A percentile compares a stretch with the other conserved stretches of the same genome.
Conservation (phyloP, 2,113 vertebrate species). For the Xiphophorus maculatus region DNA sequence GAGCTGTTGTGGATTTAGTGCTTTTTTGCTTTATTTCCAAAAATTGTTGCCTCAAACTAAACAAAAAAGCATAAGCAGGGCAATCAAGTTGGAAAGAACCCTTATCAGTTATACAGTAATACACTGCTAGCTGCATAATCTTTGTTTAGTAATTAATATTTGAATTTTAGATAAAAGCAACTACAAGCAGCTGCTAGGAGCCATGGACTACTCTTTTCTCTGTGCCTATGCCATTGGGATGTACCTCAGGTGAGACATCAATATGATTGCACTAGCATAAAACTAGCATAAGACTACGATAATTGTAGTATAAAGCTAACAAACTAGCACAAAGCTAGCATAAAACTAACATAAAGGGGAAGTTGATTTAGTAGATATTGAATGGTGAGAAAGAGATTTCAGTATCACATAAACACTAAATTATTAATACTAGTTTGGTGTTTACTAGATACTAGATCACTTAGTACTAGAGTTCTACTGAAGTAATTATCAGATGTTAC, state of each 20-base stretch:
- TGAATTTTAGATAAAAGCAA: constrained; percentile 84
- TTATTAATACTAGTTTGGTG: no score
- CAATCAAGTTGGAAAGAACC: not conserved
- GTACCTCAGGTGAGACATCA: constrained; percentile 91
- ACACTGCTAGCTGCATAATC: not conserved
- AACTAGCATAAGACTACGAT: no score
- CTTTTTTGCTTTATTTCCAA: not conserved
- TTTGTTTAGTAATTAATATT: not conserved
- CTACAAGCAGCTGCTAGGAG: constrained; percentile 91
- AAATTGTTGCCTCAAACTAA: not conserved
- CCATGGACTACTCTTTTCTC: constrained; percentile 94
- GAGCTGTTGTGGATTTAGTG: not conserved
- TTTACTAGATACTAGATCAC: no score
- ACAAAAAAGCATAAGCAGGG: no score
- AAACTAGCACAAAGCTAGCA: no score
- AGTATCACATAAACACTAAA: no score
- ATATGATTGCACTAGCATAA: not conserved
- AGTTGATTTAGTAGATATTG: not conserved
- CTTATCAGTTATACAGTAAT: not conserved
- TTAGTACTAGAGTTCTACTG: no score
- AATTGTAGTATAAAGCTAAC: no score
- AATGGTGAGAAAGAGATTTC: not conserved
- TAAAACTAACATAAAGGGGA: not conserved
- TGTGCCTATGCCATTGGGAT: constrained; percentile 94
- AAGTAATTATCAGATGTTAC: no score